Evolutionary conservation across 1,140 invertebrate genomes (phyloP).

Genomic region (Cydia amplana): DNA sequence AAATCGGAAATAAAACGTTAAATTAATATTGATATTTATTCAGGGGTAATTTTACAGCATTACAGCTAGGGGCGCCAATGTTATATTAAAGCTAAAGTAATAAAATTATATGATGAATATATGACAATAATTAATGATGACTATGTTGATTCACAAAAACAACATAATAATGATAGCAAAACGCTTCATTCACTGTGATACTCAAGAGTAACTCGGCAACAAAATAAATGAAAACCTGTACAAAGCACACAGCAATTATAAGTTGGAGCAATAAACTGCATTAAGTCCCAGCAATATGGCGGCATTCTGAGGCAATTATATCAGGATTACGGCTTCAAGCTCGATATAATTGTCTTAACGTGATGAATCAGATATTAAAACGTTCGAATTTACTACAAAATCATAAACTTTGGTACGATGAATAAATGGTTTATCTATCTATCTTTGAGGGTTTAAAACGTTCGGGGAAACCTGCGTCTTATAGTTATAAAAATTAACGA

Average conservation of each 20-base stretch:
- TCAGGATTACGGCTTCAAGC: not conserved
- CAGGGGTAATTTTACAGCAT: too few relatives aligned
- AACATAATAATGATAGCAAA: not conserved
- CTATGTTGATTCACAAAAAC: too few relatives aligned
- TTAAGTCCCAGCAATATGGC: not conserved
- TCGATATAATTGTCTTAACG: not conserved
- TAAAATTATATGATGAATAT: too few relatives aligned
- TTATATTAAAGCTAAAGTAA: too few relatives aligned
- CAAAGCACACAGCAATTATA: conserved; percentile 3
- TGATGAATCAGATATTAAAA: not conserved
- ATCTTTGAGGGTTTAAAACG: too few relatives aligned
- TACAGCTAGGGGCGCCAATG: too few relatives aligned
- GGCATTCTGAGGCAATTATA: not conserved
- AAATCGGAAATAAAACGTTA: too few relatives aligned
- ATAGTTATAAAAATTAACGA: too few relatives aligned
- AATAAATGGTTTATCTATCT: too few relatives aligned
- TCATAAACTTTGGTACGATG: too few relatives aligned
- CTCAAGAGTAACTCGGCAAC: not conserved
- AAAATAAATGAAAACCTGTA: not conserved
- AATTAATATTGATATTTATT: too few relatives aligned
- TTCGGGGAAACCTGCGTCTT: not conserved
- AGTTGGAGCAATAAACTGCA: not conserved
- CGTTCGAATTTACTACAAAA: not conserved
- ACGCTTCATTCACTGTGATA: not conserved
- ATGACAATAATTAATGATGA: too few relatives aligned